These are phyloP conservation scores for Xiphias gladius DNA, from an alignment of 2,113 vertebrate genomes.

Conservation along the genomic window DNA sequence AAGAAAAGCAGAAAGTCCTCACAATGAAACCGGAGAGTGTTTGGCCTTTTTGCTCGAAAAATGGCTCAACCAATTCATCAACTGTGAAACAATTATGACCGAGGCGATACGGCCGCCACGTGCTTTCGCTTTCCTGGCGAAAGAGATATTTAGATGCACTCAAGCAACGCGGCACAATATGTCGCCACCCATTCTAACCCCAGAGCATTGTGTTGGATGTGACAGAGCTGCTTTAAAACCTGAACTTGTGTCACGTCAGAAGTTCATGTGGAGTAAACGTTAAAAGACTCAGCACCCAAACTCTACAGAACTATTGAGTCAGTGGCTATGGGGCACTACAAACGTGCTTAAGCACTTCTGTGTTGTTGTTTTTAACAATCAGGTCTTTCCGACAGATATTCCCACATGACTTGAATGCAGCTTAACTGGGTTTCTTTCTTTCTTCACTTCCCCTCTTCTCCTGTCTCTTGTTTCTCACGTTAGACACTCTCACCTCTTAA, in stretches of 20 bases:
- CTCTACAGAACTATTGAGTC: constrained; percentile 3
- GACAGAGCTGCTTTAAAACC: constrained; percentile 21
- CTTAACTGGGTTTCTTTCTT: constrained; percentile 21
- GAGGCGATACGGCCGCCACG: no score
- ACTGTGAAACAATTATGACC: no score
- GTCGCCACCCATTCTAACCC: neutral
- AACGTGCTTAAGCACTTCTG: neutral
- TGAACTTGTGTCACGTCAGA: neutral
- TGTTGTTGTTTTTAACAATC: constrained; percentile 31
- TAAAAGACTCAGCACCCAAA: constrained; percentile 1
- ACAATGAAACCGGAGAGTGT: no score
- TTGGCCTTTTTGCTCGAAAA: no score
- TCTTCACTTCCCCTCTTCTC: constrained; percentile 30
- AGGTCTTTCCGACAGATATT: constrained; percentile 25
- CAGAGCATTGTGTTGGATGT: neutral
- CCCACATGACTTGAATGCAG: constrained; percentile 28
- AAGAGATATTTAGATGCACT: neutral
- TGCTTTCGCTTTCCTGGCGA: neutral
- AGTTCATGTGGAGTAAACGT: neutral
- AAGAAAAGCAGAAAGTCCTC: no score
- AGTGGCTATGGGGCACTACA: neutral
- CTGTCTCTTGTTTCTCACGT: constrained; percentile 32
- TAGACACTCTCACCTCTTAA: constrained; percentile 38
- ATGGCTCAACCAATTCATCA: no score
- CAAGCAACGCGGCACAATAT: neutral